A percentile compares a stretch with the other conserved stretches of the same genome.
These are phyloP conservation scores for Globodera ellingtonae DNA, from an alignment of 1,140 invertebrate species.

Conservation along the genomic window DNA sequence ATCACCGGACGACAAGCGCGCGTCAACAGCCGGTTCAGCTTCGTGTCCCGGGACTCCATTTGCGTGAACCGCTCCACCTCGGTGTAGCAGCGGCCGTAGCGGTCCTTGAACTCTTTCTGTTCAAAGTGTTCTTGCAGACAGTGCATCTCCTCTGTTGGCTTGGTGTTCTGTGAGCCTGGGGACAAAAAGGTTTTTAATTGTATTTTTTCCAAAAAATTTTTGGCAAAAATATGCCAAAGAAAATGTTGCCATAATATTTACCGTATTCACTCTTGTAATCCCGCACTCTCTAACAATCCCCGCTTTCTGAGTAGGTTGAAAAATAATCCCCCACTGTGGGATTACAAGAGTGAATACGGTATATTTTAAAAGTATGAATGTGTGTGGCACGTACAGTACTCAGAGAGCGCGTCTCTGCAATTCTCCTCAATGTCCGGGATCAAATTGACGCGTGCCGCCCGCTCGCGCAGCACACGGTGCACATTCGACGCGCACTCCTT, in stretches of 20 bases:
- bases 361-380: no score
- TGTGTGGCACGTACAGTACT: constrained; percentile 73
- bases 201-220: no score
- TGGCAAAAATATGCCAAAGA: no score
- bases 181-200: background rate
- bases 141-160: constrained; percentile 73
- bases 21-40: constrained; percentile 74
- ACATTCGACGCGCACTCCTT: constrained; percentile 75
- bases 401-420: constrained; percentile 82
- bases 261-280: no score
- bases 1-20: constrained; percentile 80
- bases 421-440: constrained; percentile 88
- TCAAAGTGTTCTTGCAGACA: constrained; percentile 91
- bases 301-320: no score
- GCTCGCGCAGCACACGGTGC: constrained; percentile 83
- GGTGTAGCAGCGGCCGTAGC: constrained; percentile 73
- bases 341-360: no score
- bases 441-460: constrained; percentile 86
- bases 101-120: constrained; percentile 62
- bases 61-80: constrained; percentile 85
- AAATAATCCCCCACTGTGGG: no score
- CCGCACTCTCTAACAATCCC: no score
- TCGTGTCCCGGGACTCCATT: constrained; percentile 71
- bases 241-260: no score
- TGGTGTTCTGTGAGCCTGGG: constrained; percentile 71